Percentiles rank a stretch among this genome's conserved stretches.
Conservation (phyloP, 1,140 invertebrate species). For the Trichogramma pretiosum region DNA sequence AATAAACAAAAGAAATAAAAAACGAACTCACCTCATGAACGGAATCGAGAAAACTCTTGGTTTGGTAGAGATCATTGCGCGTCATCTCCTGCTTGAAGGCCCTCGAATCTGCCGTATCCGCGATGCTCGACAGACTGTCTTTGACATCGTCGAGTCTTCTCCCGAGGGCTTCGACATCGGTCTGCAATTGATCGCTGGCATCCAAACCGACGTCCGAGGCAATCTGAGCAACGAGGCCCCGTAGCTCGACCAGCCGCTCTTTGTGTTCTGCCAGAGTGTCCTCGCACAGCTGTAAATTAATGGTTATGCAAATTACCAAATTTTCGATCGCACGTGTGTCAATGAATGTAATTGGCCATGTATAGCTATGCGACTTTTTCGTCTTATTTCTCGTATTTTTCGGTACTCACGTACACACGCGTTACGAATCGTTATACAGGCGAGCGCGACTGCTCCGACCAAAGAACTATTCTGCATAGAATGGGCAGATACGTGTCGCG, state of each 20-base stretch:
- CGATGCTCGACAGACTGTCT: constrained; percentile 60
- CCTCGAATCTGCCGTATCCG: constrained; percentile 62
- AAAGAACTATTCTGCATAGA: no score
- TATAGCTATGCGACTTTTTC: no score
- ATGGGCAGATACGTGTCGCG: no score
- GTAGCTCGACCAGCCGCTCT: constrained; percentile 58
- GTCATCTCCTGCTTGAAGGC: constrained; percentile 48
- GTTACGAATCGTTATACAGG: no score
- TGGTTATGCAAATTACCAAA: no score
- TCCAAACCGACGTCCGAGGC: constrained; percentile 67
- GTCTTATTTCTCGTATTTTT: no score
- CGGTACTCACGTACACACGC: no score
- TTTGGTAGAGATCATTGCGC: constrained; percentile 48
- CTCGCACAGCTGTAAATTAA: constrained; percentile 55
- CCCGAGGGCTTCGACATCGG: constrained; percentile 70
- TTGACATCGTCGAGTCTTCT: constrained; percentile 65
- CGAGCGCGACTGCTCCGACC: no score
- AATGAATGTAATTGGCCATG: no score
- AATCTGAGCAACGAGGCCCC: constrained; percentile 65
- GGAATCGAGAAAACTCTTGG: constrained; percentile 53
- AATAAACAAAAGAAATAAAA: background rate
- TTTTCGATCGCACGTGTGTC: no score
- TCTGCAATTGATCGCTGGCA: constrained; percentile 55
- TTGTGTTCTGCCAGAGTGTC: constrained; percentile 64
- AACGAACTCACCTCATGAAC: constrained; percentile 52